Evolutionary conservation across 2,113 vertebrate species (phyloP).

Genomic region (Talpa occidentalis): DNA sequence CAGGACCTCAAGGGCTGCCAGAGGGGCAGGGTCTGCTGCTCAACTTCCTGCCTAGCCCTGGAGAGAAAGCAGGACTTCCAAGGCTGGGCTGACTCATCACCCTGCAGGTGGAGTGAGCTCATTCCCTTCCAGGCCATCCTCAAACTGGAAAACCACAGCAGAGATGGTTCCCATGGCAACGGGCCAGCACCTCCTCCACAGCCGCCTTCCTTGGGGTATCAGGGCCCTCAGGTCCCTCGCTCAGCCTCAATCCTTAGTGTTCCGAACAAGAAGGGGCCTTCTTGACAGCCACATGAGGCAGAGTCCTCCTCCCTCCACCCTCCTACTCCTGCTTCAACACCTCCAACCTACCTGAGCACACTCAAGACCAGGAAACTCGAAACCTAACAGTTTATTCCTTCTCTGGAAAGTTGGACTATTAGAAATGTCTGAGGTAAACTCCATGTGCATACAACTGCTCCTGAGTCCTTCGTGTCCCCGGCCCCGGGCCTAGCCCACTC

Average conservation of each 20-base stretch:
- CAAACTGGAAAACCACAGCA: constrained; percentile 50
- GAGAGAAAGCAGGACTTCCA: background rate
- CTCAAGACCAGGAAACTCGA: background rate
- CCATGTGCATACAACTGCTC: background rate
- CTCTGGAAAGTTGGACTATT: background rate
- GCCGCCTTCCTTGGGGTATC: constrained; percentile 9
- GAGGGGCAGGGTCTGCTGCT: background rate
- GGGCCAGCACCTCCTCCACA: constrained; percentile 72
- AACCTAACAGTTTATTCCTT: background rate
- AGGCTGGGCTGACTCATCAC: constrained; percentile 62
- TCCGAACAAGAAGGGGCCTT: background rate
- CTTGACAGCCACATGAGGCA: background rate
- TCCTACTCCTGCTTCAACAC: background rate
- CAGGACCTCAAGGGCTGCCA: background rate
- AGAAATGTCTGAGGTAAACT: background rate
- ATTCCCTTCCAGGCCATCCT: constrained; percentile 65
- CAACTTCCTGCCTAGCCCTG: background rate
- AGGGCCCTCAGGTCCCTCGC: background rate
- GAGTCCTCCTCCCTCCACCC: background rate
- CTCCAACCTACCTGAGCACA: background rate
- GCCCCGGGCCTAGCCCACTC: background rate
- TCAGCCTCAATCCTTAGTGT: background rate
- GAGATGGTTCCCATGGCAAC: constrained; percentile 74
- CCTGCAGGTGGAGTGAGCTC: constrained; percentile 67
- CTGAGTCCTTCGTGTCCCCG: background rate